Conservation (phyloP, 2,888 invertebrate genomes). For the Microdon myrmicae region DNA sequence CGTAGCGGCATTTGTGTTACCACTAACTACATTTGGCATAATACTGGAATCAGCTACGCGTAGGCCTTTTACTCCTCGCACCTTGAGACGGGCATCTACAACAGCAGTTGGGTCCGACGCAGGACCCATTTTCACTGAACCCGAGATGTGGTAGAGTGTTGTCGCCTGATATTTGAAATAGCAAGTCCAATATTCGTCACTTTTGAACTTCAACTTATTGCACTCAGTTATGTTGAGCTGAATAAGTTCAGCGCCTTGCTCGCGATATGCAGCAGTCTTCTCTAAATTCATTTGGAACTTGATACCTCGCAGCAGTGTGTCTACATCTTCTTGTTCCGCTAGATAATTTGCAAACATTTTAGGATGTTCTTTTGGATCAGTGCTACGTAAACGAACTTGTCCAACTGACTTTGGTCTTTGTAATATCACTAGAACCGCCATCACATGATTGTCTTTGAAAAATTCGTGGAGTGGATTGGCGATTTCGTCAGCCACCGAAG, state of each 20-base stretch:
- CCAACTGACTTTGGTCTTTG: constrained; percentile 66
- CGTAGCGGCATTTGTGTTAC: constrained; percentile 85
- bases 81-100: constrained; percentile 73
- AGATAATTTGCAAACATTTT: constrained; percentile 71
- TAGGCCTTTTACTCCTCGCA: constrained; percentile 72
- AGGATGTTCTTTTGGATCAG: constrained; percentile 69
- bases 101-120: constrained; percentile 71
- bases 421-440: constrained; percentile 50
- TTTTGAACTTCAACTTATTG: constrained; percentile 56
- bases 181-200: constrained; percentile 73
- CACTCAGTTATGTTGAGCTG: constrained; percentile 54
- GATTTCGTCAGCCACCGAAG: constrained; percentile 20
- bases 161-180: constrained; percentile 72
- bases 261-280: constrained; percentile 65
- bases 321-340: constrained; percentile 66
- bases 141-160: constrained; percentile 75
- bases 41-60: constrained; percentile 79
- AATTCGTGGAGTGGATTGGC: constrained; percentile 1
- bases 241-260: constrained; percentile 56
- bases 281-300: constrained; percentile 61
- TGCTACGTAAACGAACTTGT: constrained; percentile 67
- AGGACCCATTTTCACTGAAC: constrained; percentile 79
- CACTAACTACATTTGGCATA: constrained; percentile 79
- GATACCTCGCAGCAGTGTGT: constrained; percentile 58
- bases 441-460: constrained; percentile 24